Conservation (phyloP, 2,113 vertebrate genomes). For the Seriola rivoliana region DNA sequence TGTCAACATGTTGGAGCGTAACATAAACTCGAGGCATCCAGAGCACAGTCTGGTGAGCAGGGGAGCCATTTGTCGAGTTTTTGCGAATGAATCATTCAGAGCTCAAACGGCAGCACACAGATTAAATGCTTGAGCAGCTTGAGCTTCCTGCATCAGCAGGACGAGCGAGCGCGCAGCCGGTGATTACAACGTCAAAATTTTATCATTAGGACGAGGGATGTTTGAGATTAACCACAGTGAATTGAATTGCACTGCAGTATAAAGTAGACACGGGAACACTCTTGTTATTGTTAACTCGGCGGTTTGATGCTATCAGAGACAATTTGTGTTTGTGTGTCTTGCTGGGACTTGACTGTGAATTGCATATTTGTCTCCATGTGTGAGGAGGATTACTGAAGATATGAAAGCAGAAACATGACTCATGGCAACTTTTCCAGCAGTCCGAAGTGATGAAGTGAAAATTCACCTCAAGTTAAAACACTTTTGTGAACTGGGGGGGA, state of each 20-base stretch:
- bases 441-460: background rate
- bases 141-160: constrained; percentile 8
- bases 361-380: constrained; percentile 8
- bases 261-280: background rate
- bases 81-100: constrained; percentile 52
- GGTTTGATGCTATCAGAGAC: constrained; percentile 30
- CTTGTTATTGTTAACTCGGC: constrained; percentile 25
- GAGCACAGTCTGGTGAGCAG: constrained; percentile 41
- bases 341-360: background rate
- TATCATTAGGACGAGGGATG: constrained; percentile 1
- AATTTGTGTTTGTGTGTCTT: constrained; percentile 4
- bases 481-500: background rate
- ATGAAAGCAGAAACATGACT: background rate
- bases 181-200: constrained; percentile 1
- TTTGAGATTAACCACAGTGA: constrained; percentile 22
- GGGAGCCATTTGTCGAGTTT: constrained; percentile 28
- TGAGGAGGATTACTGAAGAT: background rate
- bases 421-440: constrained; percentile 14
- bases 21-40: constrained; percentile 63
- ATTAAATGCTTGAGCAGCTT: constrained; percentile 29
- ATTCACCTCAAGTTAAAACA: constrained; percentile 2
- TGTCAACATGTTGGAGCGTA: constrained; percentile 63
- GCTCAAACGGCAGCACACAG: constrained; percentile 11
- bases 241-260: background rate
- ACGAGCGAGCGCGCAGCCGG: background rate